Percentiles rank a stretch among this genome's conserved stretches.
These are phyloP conservation scores for Aphidius ervi DNA, from an alignment of 1,140 invertebrate genomes.

Conservation along the genomic window DNA sequence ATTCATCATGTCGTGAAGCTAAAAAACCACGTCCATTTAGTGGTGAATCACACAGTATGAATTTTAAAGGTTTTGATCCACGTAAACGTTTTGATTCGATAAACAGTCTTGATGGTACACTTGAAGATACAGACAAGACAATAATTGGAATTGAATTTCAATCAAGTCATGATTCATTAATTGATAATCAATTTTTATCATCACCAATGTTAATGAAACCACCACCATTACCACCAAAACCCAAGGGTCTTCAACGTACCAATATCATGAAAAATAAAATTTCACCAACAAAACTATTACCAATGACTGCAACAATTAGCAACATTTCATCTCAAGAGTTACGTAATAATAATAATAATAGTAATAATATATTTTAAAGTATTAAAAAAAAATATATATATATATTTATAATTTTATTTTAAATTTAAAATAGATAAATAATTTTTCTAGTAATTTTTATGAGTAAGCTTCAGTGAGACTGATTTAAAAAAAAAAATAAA, in stretches of 20 bases:
- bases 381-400: conserved; percentile 1
- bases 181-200: conserved; percentile 23
- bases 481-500: neutral
- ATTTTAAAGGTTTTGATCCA: conserved; percentile 1
- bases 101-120: conserved; percentile 36
- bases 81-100: conserved; percentile 28
- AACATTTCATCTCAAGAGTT: conserved; percentile 25
- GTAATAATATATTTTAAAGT: conserved; percentile 25
- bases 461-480: too few relatives aligned
- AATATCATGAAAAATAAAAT: conserved; percentile 37
- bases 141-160: conserved; percentile 40
- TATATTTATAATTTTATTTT: conserved; percentile 4
- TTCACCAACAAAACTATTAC: conserved; percentile 39
- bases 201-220: conserved; percentile 43
- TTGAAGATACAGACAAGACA: conserved; percentile 44
- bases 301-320: conserved; percentile 31
- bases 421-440: neutral
- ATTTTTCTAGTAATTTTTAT: too few relatives aligned
- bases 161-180: conserved; percentile 20
- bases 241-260: conserved; percentile 42
- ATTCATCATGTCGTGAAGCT: conserved; percentile 12
- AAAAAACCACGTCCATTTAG: neutral
- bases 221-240: conserved; percentile 50
- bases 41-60: conserved; percentile 13
- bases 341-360: conserved; percentile 31